phyloP scores from a whole-genome alignment of 2,113 vertebrate genomes.

The Oreochromis tanganicae region DNA sequence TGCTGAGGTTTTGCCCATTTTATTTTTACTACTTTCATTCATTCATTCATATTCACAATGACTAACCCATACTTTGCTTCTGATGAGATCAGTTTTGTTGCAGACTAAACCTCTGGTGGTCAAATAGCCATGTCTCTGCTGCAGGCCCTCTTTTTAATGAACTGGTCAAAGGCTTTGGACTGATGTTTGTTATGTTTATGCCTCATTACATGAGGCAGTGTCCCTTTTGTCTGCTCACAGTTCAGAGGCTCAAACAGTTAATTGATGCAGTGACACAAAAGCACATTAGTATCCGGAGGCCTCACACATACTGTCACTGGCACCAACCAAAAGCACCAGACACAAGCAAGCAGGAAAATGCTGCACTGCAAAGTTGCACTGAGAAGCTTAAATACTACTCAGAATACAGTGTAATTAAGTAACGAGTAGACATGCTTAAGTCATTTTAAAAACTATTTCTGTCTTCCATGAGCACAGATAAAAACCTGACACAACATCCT shows the following conservation, averaged over 20 bases:
- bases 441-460: background rate
- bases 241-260: background rate
- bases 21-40: background rate
- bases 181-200: background rate
- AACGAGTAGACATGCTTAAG: background rate
- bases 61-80: background rate
- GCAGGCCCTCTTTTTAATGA: background rate
- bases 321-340: background rate
- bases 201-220: background rate
- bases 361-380: background rate
- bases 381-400: background rate
- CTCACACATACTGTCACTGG: background rate
- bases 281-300: background rate
- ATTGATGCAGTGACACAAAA: background rate
- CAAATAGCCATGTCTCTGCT: background rate
- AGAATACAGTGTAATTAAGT: background rate
- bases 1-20: background rate
- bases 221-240: background rate
- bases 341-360: background rate
- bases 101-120: background rate
- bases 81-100: background rate
- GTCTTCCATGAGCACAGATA: background rate
- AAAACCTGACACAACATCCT: background rate
- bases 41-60: background rate
- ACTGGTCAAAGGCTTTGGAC: background rate